Base-by-base conservation (phyloP, 2,888 invertebrate genomes). In the Ischnura elegans region DNA sequence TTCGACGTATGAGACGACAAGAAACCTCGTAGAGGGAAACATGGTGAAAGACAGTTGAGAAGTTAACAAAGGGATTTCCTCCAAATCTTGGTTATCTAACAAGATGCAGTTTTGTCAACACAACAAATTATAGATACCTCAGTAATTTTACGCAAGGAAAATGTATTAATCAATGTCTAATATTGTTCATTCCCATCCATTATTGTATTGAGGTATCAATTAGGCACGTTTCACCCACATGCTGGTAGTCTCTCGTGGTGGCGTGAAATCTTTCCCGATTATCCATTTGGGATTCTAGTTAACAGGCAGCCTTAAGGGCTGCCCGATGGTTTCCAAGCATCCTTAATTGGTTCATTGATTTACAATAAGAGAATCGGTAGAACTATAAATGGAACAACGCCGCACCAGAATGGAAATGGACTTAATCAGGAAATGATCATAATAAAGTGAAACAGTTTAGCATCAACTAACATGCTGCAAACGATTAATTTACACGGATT, bases 41-140 rank as follows among this genome's bases (percentile, higher is more conserved):
- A 86, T 42, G 43, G 43, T 45, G n/a, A 16, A 46, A 43, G 61
- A 43, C 61, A 45, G 43, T 90, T 43, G 61, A 42, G 61, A 43
- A 43, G n/a, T 43, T 90, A 66, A 90, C 87, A 87, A 87, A 87
- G 61, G 61, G 90, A 25, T 2, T 21, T 66, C 66, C 61, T 90
- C 90, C 25, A 76, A 36, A 76, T 76, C 36, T 51, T 61, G n/a
- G 4, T 36, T 66, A 43, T 61, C 61, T 6, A 8, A 25, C 55
- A 13, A 61, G 90, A 61, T 90, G 25, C 86, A 25, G 45, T 25
- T 21, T 8, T 42, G 42, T 61, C 61, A 42, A 43, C 4, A 43
- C 4, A 42, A 42, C 5, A 87, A 55, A 55, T 55, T 46, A 55
- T 87, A 90, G 90, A 90, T 90, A 90, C 55, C n/a, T 61, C 90